Evolutionary conservation across 2,113 vertebrate species (phyloP), one percentile per base, ranked within the genome.

Genomic region (Apteryx mantelli): DNA sequence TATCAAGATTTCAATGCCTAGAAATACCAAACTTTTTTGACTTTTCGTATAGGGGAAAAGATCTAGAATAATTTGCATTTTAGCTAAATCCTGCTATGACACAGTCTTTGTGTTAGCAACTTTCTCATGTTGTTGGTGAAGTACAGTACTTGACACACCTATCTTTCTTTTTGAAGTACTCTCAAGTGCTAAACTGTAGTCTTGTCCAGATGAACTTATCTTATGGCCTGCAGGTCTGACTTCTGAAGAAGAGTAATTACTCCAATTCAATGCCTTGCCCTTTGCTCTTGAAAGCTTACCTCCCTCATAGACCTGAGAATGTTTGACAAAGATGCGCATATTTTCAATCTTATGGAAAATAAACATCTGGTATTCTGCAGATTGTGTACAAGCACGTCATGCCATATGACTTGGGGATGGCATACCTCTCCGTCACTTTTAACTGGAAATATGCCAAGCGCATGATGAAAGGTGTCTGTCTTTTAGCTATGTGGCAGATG

Each of bases 301-400:
- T 74, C n/a, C 48, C 7, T 69, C 32, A 10, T 1, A 25, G 22
- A 66, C 25, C 24, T 81, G 28, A 26, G 53, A 83, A 64, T 42
- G 40, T 52, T 55, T 95, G 64, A 48, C 25, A 44, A 70, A 48
- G 64, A 48, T 48, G 22, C 1, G 3, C 22, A 20, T 86, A 53
- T 28, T 81, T 66, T 94, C 77, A 84, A 85, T 87, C 44, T 14
- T 48, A 61, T 63, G 78, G 46, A 84, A 82, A 52, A 71, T 79
- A 82, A 92, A 91, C 70, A 87, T 75, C 2, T 66, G 74, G 22
- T 95, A 24, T 50, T 82, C 34, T 89, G 69, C 50, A 70, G 86
- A 13, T 66, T 52, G 50, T 52, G 55, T 70, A 17, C 36, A 56
- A 70, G 60, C n/a, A 25, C 44, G 9, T 70, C 16, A 1, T 89